Evolutionary conservation across 2,888 invertebrate species (phyloP), one percentile per base, ranked within the genome.

Genomic region (Morinoia aosen): DNA sequence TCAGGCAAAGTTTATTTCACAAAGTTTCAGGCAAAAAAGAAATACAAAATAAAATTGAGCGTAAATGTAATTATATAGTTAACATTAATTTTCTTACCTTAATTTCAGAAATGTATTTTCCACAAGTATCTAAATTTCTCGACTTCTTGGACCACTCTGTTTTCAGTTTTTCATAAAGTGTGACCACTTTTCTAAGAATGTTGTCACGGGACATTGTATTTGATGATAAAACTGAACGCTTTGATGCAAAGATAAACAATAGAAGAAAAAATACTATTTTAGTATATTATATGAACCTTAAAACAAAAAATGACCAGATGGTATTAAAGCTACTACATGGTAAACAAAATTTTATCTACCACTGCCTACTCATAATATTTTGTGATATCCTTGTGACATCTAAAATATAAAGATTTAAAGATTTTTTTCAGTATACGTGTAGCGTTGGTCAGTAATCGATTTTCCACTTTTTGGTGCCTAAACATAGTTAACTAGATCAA

Each of bases 101-200:
- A 88, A 96, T 96, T 25, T 96, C 96, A 0, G 96, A 96, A 0
- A 96, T 95, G 57, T 93, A 96, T 90, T 96, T 96, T 61, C 96
- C 96, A 96, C 96, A 96, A 7, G 95, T 95, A 58, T 96, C 95
- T 39, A 96, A 95, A 95, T 96, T 96, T 88, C 96, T 95, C n/a
- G 96, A 95, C 76, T 96, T 96, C 58, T 96, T 96, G 0, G 96
- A 95, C 96, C 96, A 96, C 76, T 96, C 96, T 33, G 95, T 96
- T 48, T 96, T 96, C 1, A 96, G 95, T 12, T 96, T 96, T 61
- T 96, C 96, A 91, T 96, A 96, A 58, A 95, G 95, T 19, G 95
- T 56, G 10, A 96, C 96, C 3, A 96, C 96, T 48, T 90, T 96
- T 88, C 95, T 96, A 5, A 96, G 95, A 14, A 95, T 94, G 7